Base-by-base conservation (phyloP, 2,888 invertebrate species). In the Caenorhabditis plicata region DNA sequence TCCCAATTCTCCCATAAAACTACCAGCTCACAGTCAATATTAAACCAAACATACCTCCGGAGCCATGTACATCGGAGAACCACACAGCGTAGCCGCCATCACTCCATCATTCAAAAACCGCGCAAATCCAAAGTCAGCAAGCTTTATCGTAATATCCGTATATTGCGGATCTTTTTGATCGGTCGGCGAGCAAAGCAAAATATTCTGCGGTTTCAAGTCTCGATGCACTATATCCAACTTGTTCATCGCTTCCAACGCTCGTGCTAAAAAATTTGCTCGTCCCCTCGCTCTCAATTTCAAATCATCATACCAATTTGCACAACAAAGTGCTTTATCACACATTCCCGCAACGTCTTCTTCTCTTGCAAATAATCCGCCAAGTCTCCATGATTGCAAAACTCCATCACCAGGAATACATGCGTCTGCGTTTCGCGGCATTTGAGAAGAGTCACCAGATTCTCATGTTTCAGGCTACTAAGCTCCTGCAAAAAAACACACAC, bases 51-150 rank as follows among this genome's bases (percentile, higher is more conserved):
- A n/a, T n/a, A n/a, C n/a, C 65, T 79, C 75, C 56, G 83, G 86
- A 84, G 92, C 92, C 96, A 98, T 98, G 82, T 98, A 98, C 98
- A 98, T 98, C 13, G 98, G 98, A 41, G 96, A 98, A 40, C 98
- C 98, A 84, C 98, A 98, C 35, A 99, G 86, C 27, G 98, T 98
- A 63, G 94, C 96, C 49, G 98, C 98, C 98, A 98, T 99, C 49
- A 93, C 94, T 64, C 98, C 98, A 82, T 96, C 96, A 84, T 92
- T 90, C 40, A 99, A 86, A 84, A 98, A 96, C 82, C 98, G 87
- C 47, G 98, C 98, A 85, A 98, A 98, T 44, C 98, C 98, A 85
- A 99, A 98, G 86, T 98, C 98, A 90, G 83, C 75, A 85, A 92
- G 91, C 91, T 98, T 98, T 48, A 98, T 87, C 61, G 88, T 89